Evolutionary conservation across 2,113 vertebrate species (phyloP), one percentile per base, ranked within the genome.

Genomic region (Cololabis saira): DNA sequence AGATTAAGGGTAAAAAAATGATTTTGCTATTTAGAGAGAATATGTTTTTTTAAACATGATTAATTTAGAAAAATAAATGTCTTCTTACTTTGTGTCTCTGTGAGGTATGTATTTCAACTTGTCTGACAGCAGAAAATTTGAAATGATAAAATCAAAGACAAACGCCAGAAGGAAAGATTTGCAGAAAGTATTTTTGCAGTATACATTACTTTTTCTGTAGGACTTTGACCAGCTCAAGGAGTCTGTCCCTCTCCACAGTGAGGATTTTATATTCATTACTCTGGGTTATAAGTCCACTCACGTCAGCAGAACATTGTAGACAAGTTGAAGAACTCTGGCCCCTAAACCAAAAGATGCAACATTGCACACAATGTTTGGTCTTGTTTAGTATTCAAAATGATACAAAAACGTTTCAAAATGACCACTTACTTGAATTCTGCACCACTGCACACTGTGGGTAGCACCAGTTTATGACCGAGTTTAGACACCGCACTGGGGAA

Each of bases 391-490:
- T 37, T 37, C 33, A 37, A 37, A 37, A 37, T 37, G 33, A 37
- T 37, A 37, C 10, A 37, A 3, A 11, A 37, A 11, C 33, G 5
- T 4, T 11, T 10, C 12, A 12, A 17, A 1, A 12, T 10, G 10
- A 62, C 18, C 6, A 79, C 86, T 82, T 66, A 92, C 91, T 68
- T 84, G 9, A 66, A 18, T 51, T 87, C 80, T 12, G 67, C 1
- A 43, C 27, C 78, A 18, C 51, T 74, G 27, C 75, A 77, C 48
- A 90, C 85, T 42, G 83, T 75, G 0, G 94, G 91, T 24, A 94
- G 91, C 21, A 95, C 90, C 0, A 96, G 92, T 0, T 56, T 88
- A 78, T 96, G 94, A 55, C 95, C 95, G 86, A 95, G 89, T 67
- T 71, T 89, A 61, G 93, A 94, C 65, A 93, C 78, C 7, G 69